Evolutionary conservation across 2,797 vertebrate genomes (phyloP).

Genomic region (Spondyliosoma cantharus): DNA sequence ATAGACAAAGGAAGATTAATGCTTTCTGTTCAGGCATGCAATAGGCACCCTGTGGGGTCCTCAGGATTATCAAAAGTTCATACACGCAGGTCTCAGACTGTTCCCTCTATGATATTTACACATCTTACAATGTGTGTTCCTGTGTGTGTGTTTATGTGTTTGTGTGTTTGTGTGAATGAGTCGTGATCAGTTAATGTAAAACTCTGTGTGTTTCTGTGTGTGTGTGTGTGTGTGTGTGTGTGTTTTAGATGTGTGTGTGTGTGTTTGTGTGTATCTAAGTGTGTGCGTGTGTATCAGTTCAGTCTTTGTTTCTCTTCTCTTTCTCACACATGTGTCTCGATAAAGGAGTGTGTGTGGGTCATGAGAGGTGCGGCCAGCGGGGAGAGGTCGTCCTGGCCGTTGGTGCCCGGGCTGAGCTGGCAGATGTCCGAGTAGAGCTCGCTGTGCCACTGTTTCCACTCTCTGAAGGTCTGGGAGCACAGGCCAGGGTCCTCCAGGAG

Average conservation of each 20-base stretch:
- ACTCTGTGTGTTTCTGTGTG: slow-evolving; percentile 38
- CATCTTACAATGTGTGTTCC: slow-evolving; percentile 84
- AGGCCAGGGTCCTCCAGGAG: slow-evolving; percentile 89
- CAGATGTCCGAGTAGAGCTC: slow-evolving; percentile 92
- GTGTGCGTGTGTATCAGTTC: slow-evolving; percentile 46
- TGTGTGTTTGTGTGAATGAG: slow-evolving; percentile 15
- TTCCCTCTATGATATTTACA: slow-evolving; percentile 87
- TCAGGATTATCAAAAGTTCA: slow-evolving; percentile 88
- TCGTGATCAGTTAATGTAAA: slow-evolving; percentile 56
- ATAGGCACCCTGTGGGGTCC: slow-evolving; percentile 92
- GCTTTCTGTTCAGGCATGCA: slow-evolving; percentile 91
- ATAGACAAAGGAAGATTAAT: slow-evolving; percentile 87
- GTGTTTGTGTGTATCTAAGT: slow-evolving; percentile 33
- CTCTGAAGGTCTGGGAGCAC: slow-evolving; percentile 90
- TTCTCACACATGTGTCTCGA: slow-evolving; percentile 90
- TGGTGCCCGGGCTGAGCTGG: slow-evolving; percentile 88
- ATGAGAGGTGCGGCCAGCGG: slow-evolving; percentile 84
- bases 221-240: slow-evolving; percentile 31
- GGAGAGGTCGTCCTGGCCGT: slow-evolving; percentile 87
- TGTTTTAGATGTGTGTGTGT: slow-evolving; percentile 14
- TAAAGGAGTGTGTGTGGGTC: slow-evolving; percentile 92
- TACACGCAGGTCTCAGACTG: slow-evolving; percentile 83
- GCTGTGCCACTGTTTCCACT: slow-evolving; percentile 92
- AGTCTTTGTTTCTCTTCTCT: slow-evolving; percentile 38
- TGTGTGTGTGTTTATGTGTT: slow-evolving; percentile 52